These are phyloP conservation scores for Caenorhabditis sp. DNA, from an alignment of 2,888 invertebrate genomes.

Conservation along the genomic window DNA sequence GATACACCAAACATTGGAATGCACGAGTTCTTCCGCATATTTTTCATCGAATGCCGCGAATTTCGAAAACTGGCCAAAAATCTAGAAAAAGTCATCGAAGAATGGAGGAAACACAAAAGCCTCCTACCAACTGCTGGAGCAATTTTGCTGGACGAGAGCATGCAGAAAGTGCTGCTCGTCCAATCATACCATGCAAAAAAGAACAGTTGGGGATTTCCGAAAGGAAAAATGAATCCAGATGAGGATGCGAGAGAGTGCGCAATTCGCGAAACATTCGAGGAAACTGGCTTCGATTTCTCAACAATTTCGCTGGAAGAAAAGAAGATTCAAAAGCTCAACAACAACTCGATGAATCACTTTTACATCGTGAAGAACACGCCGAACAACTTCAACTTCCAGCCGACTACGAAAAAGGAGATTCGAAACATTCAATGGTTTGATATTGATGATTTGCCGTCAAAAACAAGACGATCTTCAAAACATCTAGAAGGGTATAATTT, in stretches of 20 bases:
- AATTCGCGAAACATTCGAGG: slow-evolving; percentile 91
- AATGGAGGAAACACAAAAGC: slow-evolving; percentile 93
- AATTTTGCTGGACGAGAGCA: slow-evolving; percentile 79
- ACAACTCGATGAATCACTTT: slow-evolving; percentile 88
- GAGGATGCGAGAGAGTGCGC: slow-evolving; percentile 93
- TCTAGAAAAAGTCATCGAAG: slow-evolving; percentile 78
- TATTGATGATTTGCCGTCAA: slow-evolving; percentile 59
- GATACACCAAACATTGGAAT: slow-evolving; percentile 45
- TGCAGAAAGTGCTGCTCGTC: slow-evolving; percentile 72
- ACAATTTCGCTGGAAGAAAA: slow-evolving; percentile 23
- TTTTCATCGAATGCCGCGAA: slow-evolving; percentile 24
- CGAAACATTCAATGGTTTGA: slow-evolving; percentile 81
- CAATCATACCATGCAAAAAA: slow-evolving; percentile 73
- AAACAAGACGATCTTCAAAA: slow-evolving; percentile 39
- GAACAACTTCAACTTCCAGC: slow-evolving; percentile 78
- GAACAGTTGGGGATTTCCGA: slow-evolving; percentile 92
- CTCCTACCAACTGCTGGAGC: slow-evolving; percentile 96
- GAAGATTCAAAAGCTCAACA: slow-evolving; percentile 77
- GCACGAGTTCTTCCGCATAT: slow-evolving; percentile 15
- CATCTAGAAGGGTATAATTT: slow-evolving; percentile 55
- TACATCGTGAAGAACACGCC: slow-evolving; percentile 87
- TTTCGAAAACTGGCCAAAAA: slow-evolving; percentile 11
- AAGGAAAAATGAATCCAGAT: slow-evolving; percentile 90
- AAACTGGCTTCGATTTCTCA: slow-evolving; percentile 92
- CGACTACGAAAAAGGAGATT: slow-evolving; percentile 89